Conservation (phyloP, 2,113 vertebrate genomes). For the Myotis davidii region DNA sequence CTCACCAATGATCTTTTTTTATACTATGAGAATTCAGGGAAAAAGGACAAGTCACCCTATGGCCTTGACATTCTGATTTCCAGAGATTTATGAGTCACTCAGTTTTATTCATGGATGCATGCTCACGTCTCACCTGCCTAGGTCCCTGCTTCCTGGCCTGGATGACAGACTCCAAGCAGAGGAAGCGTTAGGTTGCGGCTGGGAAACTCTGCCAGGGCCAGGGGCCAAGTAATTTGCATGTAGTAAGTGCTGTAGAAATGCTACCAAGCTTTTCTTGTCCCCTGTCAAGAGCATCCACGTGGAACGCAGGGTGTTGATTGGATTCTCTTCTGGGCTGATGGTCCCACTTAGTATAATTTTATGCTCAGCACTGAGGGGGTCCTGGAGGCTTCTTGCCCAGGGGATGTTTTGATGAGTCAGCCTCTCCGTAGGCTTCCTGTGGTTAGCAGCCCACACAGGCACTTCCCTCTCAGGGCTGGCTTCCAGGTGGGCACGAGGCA, state of each 20-base stretch:
- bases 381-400: not conserved
- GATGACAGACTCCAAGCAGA: not conserved
- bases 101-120: not conserved
- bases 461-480: not conserved
- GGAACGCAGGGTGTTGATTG: no score
- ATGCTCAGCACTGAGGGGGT: not conserved
- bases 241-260: no score
- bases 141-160: not conserved
- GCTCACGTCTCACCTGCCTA: not conserved
- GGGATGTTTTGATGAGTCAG: not conserved
- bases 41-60: not conserved
- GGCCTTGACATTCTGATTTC: not conserved
- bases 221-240: not conserved
- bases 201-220: not conserved
- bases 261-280: not conserved
- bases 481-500: not conserved
- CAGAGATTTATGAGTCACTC: not conserved
- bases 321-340: not conserved
- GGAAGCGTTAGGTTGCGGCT: not conserved
- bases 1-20: not conserved
- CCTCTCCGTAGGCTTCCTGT: not conserved
- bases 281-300: not conserved
- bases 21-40: not conserved
- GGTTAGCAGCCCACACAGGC: not conserved
- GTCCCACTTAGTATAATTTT: no score